Evolutionary conservation across 2,888 invertebrate species (phyloP), one percentile per base, ranked within the genome.

Genomic region (Sphaeridia pumilis): DNA sequence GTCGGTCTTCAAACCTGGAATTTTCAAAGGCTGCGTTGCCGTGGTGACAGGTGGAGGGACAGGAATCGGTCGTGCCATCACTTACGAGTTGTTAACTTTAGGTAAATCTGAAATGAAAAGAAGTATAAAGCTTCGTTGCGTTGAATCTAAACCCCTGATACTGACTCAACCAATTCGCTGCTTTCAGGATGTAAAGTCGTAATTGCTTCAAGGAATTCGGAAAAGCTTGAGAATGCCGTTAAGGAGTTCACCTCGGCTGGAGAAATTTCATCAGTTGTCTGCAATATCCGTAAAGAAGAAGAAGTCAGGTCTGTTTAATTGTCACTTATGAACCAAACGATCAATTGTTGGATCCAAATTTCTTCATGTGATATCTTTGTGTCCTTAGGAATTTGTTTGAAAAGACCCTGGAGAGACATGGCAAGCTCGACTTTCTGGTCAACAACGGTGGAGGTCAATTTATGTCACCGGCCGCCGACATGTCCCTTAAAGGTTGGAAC

Each of bases 391-490:
- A 35, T 24, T 28, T 52, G n/a, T 25, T 53, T 35, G 22, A 46
- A 14, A 22, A 56, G 25, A 61, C 72, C 1, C 14, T 73, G n/a
- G 54, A 66, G 4, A 66, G 62, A 36, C 70, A 69, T 67, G 74
- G 74, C 1, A 68, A 67, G 55, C 57, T 75, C 20, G 73, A 75
- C 60, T 74, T 68, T 61, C 61, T 75, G 38, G 70, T 75, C 1
- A 75, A 75, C 61, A 75, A 75, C 67, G 74, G 73, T 17, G 75
- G 74, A 2, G 75, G 75, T 10, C 74, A 75, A 65, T 75, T 75
- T 63, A 66, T 70, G 5, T 67, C 69, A 31, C 64, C 68, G 14
- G 70, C 70, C 2, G 67, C 67, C 5, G 66, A 69, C 38, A 70
- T 74, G 48, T 63, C 66, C 4, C 59, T 70, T 34, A 75, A 69